Evolutionary conservation across 1,140 invertebrate genomes (phyloP), one percentile per base, ranked within the genome.

Genomic region (Coptotermes formosanus): DNA sequence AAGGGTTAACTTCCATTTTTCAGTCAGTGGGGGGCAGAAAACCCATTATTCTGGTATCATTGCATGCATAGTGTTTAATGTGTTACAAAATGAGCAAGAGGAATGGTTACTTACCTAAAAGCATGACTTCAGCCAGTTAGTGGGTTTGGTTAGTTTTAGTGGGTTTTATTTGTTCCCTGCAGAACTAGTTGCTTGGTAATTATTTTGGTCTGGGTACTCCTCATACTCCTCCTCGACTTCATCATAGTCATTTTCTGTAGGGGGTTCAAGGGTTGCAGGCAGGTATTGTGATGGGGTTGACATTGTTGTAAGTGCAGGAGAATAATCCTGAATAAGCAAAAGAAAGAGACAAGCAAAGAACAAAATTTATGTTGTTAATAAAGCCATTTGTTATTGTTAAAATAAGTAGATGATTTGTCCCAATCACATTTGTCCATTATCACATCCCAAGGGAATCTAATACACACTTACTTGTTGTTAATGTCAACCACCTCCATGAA

Each of bases 301-400:
- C 86, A 87, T 75, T 59, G 85, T 87, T 59, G 87, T 87, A 45
- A 87, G 83, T 45, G 83, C 82, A 83, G 86, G 87, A 85, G 84
- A 64, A 45, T 87, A 86, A 44, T 86, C 85, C 86, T 87, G 59
- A 30, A 81, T 38, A 38, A n/a, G 82, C 75, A 84, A 14, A 55
- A 64, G 82, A n/a, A 45, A 86, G n/a, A 86, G 2, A 81, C 45
- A 55, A 82, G 85, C 85, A 82, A 69, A 82, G 85, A 75, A 86
- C 21, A 32, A 84, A 75, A 75, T 75, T 75, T n/a, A 30, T 75
- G 7, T 30, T 25, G 64, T 75, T 75, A 75, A 52, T 44, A 14
- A 44, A 83, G 82, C 82, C 3, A n/a, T 75, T 75, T 25, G 59
- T 75, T 75, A 75, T 12, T 82, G 32, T 45, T 32, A 1, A 85